Percentiles rank a stretch among this genome's conserved stretches.
Conservation (phyloP, 2,113 vertebrate species). For the Chitala chitala region DNA sequence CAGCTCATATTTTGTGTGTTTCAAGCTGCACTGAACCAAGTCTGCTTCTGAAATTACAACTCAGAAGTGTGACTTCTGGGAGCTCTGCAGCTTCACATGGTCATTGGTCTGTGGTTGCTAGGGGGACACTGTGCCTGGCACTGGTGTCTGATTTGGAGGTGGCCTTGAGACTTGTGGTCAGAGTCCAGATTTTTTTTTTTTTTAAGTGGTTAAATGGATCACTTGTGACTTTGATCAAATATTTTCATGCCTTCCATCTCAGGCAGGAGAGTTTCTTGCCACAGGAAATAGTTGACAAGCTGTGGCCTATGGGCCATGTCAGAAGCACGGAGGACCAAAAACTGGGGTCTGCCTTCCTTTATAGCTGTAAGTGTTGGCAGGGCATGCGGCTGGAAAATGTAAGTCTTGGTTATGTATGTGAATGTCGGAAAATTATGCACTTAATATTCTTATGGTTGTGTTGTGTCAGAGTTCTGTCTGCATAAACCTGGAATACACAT, state of each 20-base stretch:
- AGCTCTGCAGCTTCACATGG: not conserved
- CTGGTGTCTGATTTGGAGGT: constrained; percentile 33
- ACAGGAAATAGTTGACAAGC: constrained; percentile 48
- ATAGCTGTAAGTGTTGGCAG: not conserved
- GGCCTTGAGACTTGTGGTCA: constrained; percentile 27
- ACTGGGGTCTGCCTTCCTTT: not conserved
- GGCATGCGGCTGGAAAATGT: not conserved
- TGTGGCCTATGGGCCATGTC: constrained; percentile 12
- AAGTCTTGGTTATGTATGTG: too few species aligned
- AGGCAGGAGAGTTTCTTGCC: constrained; percentile 52
- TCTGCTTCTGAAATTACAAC: too few species aligned
- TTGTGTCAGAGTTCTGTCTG: too few species aligned
- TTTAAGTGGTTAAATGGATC: constrained; percentile 36
- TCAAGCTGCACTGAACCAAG: too few species aligned
- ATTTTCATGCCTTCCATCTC: constrained; percentile 37
- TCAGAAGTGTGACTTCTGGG: too few species aligned
- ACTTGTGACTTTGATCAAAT: constrained; percentile 45
- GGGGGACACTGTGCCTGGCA: constrained; percentile 1
- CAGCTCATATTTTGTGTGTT: too few species aligned
- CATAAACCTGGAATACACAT: too few species aligned
- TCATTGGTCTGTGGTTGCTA: not conserved
- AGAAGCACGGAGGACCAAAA: constrained; percentile 24
- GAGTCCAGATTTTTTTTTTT: constrained; percentile 33
- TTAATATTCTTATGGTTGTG: not conserved
- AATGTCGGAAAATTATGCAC: too few species aligned